Evolutionary conservation across 2,113 vertebrate genomes (phyloP), one percentile per base, ranked within the genome.

Genomic region (Coracopsis vasa): DNA sequence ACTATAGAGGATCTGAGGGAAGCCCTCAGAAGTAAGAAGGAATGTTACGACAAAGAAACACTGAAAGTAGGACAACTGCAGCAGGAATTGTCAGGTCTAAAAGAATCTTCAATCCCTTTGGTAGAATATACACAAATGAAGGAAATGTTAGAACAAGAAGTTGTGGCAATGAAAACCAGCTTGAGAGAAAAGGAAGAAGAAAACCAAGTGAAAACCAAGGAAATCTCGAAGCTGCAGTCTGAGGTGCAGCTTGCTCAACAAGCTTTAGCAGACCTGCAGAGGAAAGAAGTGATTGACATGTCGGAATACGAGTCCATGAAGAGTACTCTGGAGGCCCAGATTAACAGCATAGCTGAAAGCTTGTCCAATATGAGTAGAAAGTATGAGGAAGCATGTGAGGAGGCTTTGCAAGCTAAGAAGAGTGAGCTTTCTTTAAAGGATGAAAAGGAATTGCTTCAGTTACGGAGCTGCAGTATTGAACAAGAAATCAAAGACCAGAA

Each of bases 401-500:
- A 99, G 90, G 97, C 97, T 1, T 27, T 86, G 25, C 96, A 95
- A 72, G 98, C 98, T 18, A 97, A 94, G 41, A 98, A 98, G 95
- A 98, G 96, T 1, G 98, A 99, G 88, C 95, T 97, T 11, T 86
- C 94, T 20, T 97, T 98, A 10, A 97, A 96, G 92, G 96, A 96
- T 0, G 98, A 99, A 80, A 98, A 98, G 77, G 98, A 99, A 72
- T 79, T 95, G 10, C 92, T 98, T 3, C 98, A 98, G 96, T 96
- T 98, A 67, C 98, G 98, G 45, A 98, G 98, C 21, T 93, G 96
- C 13, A 98, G 97, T 73, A 98, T 99, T 0, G 99, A 99, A 92
- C 98, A 98, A 65, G 99, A 99, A 95, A 98, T 99, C 50, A 91
- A 97, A 69, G 99, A 99, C 84, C 98, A 99, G 93, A 99, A 99